phyloP scores from a whole-genome alignment of 2,113 vertebrate genomes.

The Zingel zingel region DNA sequence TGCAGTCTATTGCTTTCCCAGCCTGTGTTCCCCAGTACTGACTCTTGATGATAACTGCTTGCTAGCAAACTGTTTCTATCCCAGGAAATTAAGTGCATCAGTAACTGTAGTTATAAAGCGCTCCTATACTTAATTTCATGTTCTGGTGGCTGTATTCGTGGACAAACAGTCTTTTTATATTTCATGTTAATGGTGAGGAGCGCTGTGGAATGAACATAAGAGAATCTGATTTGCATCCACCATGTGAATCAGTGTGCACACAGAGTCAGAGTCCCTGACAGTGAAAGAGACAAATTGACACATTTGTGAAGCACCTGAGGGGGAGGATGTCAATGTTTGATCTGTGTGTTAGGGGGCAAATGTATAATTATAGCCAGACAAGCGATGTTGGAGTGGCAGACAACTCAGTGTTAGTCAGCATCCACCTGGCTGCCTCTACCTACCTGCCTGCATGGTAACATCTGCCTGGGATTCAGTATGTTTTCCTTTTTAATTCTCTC shows the following conservation, averaged over 20 bases:
- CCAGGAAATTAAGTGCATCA: conserved; percentile 6
- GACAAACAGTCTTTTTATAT: conserved; percentile 5
- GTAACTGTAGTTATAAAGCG: neutral
- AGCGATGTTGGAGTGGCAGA: conserved; percentile 18
- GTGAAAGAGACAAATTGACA: conserved; percentile 56
- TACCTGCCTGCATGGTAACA: conserved; percentile 15
- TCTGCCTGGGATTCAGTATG: neutral
- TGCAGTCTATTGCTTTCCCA: conserved; percentile 16
- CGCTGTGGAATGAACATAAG: neutral
- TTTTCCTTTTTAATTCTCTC: neutral
- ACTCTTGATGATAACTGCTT: conserved; percentile 24
- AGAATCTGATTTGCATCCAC: conserved; percentile 19
- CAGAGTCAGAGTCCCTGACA: conserved; percentile 1
- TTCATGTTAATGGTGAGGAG: neutral
- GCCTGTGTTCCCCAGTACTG: neutral
- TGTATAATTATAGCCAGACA: conserved; percentile 48
- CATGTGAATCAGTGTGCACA: neutral
- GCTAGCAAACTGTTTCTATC: conserved; percentile 33
- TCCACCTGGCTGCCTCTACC: conserved; percentile 17
- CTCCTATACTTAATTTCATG: conserved; percentile 14
- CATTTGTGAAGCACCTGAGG: conserved; percentile 34
- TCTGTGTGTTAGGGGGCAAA: conserved; percentile 30
- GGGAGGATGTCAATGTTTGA: conserved; percentile 49
- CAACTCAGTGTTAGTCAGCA: conserved; percentile 49
- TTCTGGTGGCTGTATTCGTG: neutral